Base-by-base conservation (phyloP, 2,797 vertebrate genomes). In the Graptemys geographica region DNA sequence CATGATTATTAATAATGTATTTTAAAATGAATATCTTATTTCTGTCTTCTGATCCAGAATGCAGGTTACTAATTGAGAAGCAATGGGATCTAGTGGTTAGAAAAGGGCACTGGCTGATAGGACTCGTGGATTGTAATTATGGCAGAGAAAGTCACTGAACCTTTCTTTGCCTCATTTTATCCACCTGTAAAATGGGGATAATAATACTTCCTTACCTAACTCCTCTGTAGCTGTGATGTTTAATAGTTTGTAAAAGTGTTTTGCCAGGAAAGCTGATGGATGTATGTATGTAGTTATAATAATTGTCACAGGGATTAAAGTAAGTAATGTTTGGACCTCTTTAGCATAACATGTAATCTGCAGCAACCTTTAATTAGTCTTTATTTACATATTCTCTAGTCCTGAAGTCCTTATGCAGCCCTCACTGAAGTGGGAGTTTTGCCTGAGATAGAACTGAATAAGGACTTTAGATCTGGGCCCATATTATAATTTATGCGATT, bases 231-330 rank as follows among this genome's bases (percentile, higher is more conserved):
- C 49, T 91, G 19, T n/a, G 79, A 25, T 47, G 81, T 16, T 41
- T 87, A 72, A 88, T 65, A 85, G 83, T 90, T 9, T 44, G 51
- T 85, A 82, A 57, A 57, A 27, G 78, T 82, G 33, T 37, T 87
- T 89, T 76, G 88, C 85, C 65, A 56, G 74, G 79, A 57, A 89
- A 84, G 2, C 65, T 79, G 49, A 81, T 72, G 33, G 2, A 4
- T 0, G 0, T 2, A 4, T 0, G 0, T 80, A 44, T 81, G 5
- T 83, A n/a, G 81, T 12, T 51, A 51, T 51, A 51, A 51, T 51
- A 51, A 51, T 51, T 51, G 15, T 51, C 51, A 51, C 51, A 51
- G 51, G 15, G 51, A 51, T 51, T 47, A 47, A 47, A 47, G 47
- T 47, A 9, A 47, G 47, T 47, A 65, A 15, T n/a, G 19, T 87